phyloP scores from a whole-genome alignment of 2,797 vertebrate genomes.

The Valencia hispanica region DNA sequence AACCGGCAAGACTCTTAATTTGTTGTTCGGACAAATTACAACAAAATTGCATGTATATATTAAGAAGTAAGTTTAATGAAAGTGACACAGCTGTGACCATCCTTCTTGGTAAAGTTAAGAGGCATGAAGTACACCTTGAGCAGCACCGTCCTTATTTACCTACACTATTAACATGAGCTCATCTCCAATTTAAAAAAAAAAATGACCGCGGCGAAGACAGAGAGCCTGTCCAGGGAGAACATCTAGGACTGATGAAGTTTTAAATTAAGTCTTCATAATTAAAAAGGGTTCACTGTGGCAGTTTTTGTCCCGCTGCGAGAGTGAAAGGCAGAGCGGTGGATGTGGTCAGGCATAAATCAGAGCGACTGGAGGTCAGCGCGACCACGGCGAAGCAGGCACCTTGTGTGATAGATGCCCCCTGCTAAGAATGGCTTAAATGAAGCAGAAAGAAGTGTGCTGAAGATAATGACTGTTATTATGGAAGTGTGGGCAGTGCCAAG shows the following conservation, averaged over 20 bases:
- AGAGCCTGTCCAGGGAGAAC: constrained; percentile 55
- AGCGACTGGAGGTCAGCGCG: constrained; percentile 61
- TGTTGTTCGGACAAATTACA: constrained; percentile 28
- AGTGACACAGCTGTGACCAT: constrained; percentile 35
- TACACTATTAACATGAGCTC: constrained; percentile 49
- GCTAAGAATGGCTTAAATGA: constrained; percentile 80
- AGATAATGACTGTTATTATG: constrained; percentile 82
- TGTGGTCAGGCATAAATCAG: constrained; percentile 71
- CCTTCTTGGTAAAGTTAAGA: constrained; percentile 21
- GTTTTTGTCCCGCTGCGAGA: constrained; percentile 58
- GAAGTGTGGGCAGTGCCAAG: constrained; percentile 61
- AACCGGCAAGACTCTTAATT: constrained; percentile 28
- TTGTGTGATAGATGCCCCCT: constrained; percentile 75
- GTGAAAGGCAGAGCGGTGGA: constrained; percentile 53
- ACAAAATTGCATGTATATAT: constrained; percentile 16
- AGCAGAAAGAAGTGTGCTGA: constrained; percentile 79
- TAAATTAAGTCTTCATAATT: constrained; percentile 82
- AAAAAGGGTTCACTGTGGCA: constrained; percentile 78
- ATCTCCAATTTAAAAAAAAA: constrained; percentile 36
- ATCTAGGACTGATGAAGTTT: constrained; percentile 76
- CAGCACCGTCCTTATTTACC: constrained; percentile 61
- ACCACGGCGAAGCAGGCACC: constrained; percentile 50
- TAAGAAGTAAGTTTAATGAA: constrained; percentile 51
- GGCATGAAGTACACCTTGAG: constrained; percentile 26
- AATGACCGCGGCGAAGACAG: constrained; percentile 40